Conservation (phyloP, 2,888 invertebrate species). For the Platycnemis pennipes region DNA sequence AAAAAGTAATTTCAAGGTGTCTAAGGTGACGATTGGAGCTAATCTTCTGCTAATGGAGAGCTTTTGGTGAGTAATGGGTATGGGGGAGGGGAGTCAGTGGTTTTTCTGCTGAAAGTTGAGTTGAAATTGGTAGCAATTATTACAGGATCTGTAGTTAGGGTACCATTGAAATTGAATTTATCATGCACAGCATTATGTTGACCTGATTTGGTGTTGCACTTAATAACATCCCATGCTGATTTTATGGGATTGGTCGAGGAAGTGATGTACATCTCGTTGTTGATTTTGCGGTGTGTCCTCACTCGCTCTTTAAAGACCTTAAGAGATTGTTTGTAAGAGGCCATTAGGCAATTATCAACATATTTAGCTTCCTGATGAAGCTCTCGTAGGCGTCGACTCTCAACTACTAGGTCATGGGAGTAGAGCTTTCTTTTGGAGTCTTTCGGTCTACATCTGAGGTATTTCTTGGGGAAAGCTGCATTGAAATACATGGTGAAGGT, state of each 20-base stretch:
- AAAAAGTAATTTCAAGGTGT: too few species aligned
- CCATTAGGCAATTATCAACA: not conserved
- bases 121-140: not conserved
- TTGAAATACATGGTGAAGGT: not conserved
- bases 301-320: not conserved
- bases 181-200: too few species aligned
- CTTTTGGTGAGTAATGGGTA: not conserved
- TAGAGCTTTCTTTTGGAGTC: too few species aligned
- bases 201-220: too few species aligned
- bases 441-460: not conserved
- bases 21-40: too few species aligned
- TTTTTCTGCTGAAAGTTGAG: not conserved
- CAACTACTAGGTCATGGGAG: constrained; percentile 1
- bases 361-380: not conserved
- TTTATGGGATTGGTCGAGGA: too few species aligned
- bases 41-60: not conserved
- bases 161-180: not conserved
- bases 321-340: not conserved
- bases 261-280: too few species aligned
- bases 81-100: not conserved
- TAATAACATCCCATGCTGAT: too few species aligned
- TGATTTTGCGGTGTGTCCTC: not conserved
- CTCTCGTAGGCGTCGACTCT: not conserved
- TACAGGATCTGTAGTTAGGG: not conserved
- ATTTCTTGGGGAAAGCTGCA: not conserved